Evolutionary conservation across 2,888 invertebrate genomes (phyloP).

Genomic region (Hololepta plana): DNA sequence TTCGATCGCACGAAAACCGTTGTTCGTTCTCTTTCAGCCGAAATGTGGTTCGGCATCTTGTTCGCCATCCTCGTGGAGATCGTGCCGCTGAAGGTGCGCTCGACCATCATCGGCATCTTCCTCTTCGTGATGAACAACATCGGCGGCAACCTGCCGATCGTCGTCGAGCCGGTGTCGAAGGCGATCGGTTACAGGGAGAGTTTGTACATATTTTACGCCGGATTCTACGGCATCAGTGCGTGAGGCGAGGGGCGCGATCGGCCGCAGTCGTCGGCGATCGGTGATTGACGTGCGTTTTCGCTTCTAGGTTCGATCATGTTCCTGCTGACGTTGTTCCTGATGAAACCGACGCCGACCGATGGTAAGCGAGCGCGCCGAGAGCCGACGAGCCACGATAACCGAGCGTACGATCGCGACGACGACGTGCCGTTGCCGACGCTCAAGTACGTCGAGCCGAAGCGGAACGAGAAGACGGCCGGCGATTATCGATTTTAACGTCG

Average conservation of each 20-base stretch:
- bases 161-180: constrained; percentile 71
- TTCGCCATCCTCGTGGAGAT: constrained; percentile 77
- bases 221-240: constrained; percentile 72
- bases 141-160: constrained; percentile 75
- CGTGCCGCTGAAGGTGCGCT: constrained; percentile 1
- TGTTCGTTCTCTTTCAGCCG: constrained; percentile 37
- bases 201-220: constrained; percentile 75
- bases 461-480: too few relatives aligned
- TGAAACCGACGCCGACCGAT: too few relatives aligned
- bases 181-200: constrained; percentile 67
- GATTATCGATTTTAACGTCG: too few relatives aligned
- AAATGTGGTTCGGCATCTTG: constrained; percentile 90
- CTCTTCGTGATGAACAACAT: constrained; percentile 87
- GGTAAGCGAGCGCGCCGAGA: too few relatives aligned
- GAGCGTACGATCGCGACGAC: too few relatives aligned
- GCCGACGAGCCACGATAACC: too few relatives aligned
- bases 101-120: constrained; percentile 33
- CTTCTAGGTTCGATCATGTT: constrained; percentile 61
- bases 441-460: too few relatives aligned
- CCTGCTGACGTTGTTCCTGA: constrained; percentile 62
- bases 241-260: too few relatives aligned
- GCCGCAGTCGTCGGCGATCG: too few relatives aligned
- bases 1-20: constrained; percentile 1
- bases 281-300: constrained; percentile 1
- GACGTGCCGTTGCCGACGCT: too few relatives aligned